phyloP scores from a whole-genome alignment of 2,113 vertebrate genomes.

The Trichomycterus rosablanca region DNA sequence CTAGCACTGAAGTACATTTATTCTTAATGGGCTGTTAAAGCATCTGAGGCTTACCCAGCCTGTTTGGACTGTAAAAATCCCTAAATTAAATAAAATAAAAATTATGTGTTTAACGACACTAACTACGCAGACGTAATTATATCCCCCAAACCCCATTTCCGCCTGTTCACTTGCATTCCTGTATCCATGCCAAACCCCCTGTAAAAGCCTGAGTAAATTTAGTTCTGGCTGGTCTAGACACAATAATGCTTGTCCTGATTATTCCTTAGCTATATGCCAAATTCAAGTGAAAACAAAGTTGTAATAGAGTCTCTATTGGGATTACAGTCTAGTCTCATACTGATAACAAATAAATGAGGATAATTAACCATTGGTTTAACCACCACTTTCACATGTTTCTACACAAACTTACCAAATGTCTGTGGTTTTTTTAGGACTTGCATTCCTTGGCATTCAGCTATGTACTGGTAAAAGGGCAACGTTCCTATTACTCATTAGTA shows the following conservation, averaged over 20 bases:
- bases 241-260: constrained; percentile 53
- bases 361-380: constrained; percentile 8
- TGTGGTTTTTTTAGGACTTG: constrained; percentile 5
- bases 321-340: not conserved
- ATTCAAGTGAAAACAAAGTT: constrained; percentile 43
- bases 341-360: constrained; percentile 9
- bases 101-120: constrained; percentile 46
- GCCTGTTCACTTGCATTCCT: constrained; percentile 62
- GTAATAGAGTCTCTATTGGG: not conserved
- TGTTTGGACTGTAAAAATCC: too few relatives aligned
- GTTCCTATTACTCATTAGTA: constrained; percentile 4
- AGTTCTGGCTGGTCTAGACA: constrained; percentile 45
- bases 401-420: constrained; percentile 25
- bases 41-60: too few relatives aligned
- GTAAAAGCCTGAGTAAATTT: constrained; percentile 49
- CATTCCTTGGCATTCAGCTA: constrained; percentile 19
- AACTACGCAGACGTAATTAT: constrained; percentile 58
- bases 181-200: constrained; percentile 54
- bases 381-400: constrained; percentile 10
- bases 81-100: constrained; percentile 33
- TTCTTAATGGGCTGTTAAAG: constrained; percentile 51
- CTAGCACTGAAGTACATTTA: constrained; percentile 47
- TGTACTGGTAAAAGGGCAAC: constrained; percentile 4
- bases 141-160: constrained; percentile 59
- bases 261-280: constrained; percentile 44